phyloP scores from a whole-genome alignment of 2,888 invertebrate genomes.

The Formica aserva region DNA sequence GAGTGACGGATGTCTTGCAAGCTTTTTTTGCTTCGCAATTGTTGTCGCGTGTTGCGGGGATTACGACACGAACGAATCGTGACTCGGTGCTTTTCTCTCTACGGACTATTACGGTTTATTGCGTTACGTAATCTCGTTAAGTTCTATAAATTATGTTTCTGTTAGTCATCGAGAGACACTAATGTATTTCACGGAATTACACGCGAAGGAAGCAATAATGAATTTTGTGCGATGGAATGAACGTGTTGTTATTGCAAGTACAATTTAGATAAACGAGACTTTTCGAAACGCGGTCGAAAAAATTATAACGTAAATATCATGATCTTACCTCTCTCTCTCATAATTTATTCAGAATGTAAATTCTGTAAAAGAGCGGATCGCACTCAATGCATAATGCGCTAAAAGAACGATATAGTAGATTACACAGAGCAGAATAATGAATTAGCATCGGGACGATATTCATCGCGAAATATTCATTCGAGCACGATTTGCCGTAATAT shows the following conservation, averaged over 20 bases:
- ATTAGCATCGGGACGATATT: not conserved
- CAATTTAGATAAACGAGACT: not conserved
- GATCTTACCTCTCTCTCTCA: not conserved
- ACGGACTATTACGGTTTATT: slow-evolving; percentile 37
- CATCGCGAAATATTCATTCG: slow-evolving; percentile 24
- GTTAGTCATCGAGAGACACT: not conserved
- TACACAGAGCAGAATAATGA: not conserved
- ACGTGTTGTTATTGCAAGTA: not conserved
- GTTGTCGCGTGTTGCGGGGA: slow-evolving; percentile 62
- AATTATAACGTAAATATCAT: not conserved
- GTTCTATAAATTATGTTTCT: slow-evolving; percentile 30
- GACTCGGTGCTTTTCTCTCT: slow-evolving; percentile 42
- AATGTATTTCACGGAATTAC: slow-evolving; percentile 1
- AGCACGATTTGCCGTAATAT: slow-evolving; percentile 1
- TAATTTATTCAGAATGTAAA: slow-evolving; percentile 1
- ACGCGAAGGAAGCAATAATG: not conserved
- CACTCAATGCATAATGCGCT: not conserved
- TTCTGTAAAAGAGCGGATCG: not conserved
- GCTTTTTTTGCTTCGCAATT: slow-evolving; percentile 57
- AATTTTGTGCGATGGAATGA: not conserved
- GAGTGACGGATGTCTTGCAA: slow-evolving; percentile 68
- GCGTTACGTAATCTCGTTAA: slow-evolving; percentile 51
- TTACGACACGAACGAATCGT: slow-evolving; percentile 69
- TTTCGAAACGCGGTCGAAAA: not conserved
- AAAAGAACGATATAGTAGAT: slow-evolving; percentile 1